These are phyloP conservation scores for Poeciliopsis retropinna DNA, from an alignment of 2,113 vertebrate species.

Conservation along the genomic window DNA sequence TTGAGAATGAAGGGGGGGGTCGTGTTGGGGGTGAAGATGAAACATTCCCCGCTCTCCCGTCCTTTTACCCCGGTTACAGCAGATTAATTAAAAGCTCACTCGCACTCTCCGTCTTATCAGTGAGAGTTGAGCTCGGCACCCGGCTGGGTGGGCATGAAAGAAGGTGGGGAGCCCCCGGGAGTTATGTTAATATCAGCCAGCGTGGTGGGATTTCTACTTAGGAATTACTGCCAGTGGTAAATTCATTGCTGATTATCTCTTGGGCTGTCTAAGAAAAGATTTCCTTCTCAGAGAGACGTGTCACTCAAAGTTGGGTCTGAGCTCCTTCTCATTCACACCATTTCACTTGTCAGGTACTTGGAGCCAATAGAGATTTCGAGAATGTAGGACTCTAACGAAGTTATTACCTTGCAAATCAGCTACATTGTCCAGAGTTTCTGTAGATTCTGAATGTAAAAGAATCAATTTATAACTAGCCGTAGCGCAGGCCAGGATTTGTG, in stretches of 20 bases:
- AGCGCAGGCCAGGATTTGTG: too few relatives aligned
- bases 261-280: slow-evolving; percentile 35
- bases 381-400: slow-evolving; percentile 1
- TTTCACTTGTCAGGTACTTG: neutral
- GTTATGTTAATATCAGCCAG: slow-evolving; percentile 65
- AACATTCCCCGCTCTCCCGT: slow-evolving; percentile 25
- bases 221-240: slow-evolving; percentile 36
- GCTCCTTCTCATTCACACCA: slow-evolving; percentile 19
- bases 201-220: slow-evolving; percentile 22
- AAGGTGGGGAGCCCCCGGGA: slow-evolving; percentile 39
- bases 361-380: slow-evolving; percentile 10
- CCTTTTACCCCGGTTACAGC: slow-evolving; percentile 44
- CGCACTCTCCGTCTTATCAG: slow-evolving; percentile 57
- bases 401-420: neutral
- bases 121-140: slow-evolving; percentile 51
- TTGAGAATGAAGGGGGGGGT: neutral
- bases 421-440: too few relatives aligned
- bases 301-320: slow-evolving; percentile 26
- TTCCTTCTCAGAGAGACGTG: slow-evolving; percentile 22
- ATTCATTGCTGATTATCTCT: slow-evolving; percentile 53
- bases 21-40: slow-evolving; percentile 18
- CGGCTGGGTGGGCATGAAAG: slow-evolving; percentile 31
- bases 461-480: too few relatives aligned
- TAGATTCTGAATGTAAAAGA: too few relatives aligned
- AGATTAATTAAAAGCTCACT: slow-evolving; percentile 77